These are phyloP conservation scores for Tragelaphus scriptus DNA, from an alignment of 2,113 vertebrate species.

Conservation along the genomic window DNA sequence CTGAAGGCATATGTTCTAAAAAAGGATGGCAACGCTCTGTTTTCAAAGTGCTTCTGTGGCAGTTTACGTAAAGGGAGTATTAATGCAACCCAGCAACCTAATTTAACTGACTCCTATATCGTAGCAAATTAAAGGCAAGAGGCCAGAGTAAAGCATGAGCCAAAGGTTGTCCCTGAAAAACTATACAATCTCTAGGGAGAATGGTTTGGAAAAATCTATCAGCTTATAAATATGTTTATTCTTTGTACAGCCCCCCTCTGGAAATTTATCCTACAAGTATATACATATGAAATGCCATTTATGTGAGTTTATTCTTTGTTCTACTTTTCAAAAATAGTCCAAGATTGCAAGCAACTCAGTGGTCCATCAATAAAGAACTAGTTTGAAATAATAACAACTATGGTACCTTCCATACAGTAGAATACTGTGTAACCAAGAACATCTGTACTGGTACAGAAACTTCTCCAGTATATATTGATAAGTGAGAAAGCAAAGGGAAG, in stretches of 20 bases:
- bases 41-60: neutral
- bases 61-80: neutral
- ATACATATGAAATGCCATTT: neutral
- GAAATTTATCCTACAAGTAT: neutral
- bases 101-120: neutral
- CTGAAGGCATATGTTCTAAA: neutral
- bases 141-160: neutral
- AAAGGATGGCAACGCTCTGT: neutral
- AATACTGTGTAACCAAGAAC: neutral
- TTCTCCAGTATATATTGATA: neutral
- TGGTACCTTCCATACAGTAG: neutral
- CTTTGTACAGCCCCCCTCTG: neutral
- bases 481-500: neutral
- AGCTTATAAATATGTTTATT: slow-evolving; percentile 6
- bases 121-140: neutral
- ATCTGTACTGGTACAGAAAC: neutral
- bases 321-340: neutral
- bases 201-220: neutral
- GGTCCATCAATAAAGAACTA: neutral
- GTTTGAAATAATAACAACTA: neutral
- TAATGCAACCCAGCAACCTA: neutral
- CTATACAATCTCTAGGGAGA: neutral
- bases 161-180: neutral
- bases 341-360: neutral
- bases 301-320: neutral